A percentile compares a stretch with the other conserved stretches of the same genome.
phyloP scores from a whole-genome alignment of 2,888 invertebrate genomes.

The Aphrophora alni region DNA sequence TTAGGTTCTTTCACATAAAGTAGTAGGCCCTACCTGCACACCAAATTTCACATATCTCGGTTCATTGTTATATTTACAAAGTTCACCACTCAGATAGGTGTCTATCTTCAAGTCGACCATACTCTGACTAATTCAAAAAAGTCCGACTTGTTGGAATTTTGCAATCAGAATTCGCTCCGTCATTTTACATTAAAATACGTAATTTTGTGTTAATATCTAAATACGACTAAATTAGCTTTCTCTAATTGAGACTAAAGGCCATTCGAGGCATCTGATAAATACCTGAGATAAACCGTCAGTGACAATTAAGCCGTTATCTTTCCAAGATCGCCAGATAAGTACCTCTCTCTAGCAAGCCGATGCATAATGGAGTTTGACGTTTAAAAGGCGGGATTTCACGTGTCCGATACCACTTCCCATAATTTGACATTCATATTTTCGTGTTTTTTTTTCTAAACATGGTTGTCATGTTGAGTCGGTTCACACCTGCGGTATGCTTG shows the following conservation, averaged over 20 bases:
- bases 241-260: background rate
- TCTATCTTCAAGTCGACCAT: too few species aligned
- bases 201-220: too few species aligned
- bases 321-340: background rate
- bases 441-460: background rate
- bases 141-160: too few species aligned
- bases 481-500: background rate
- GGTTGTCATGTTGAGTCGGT: background rate
- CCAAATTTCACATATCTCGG: too few species aligned
- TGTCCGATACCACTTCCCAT: conserved; percentile 38
- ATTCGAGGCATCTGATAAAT: background rate
- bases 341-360: background rate
- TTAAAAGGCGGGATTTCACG: background rate
- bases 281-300: background rate
- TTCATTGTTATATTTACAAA: too few species aligned
- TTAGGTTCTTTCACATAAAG: too few species aligned
- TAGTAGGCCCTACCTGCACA: too few species aligned
- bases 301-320: background rate
- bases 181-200: too few species aligned
- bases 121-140: too few species aligned
- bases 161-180: too few species aligned
- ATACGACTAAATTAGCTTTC: background rate
- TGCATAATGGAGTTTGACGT: background rate
- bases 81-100: too few species aligned
- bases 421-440: conserved; percentile 43